These are phyloP conservation scores for Proales similis DNA, from an alignment of 1,140 invertebrate genomes.

Conservation along the genomic window DNA sequence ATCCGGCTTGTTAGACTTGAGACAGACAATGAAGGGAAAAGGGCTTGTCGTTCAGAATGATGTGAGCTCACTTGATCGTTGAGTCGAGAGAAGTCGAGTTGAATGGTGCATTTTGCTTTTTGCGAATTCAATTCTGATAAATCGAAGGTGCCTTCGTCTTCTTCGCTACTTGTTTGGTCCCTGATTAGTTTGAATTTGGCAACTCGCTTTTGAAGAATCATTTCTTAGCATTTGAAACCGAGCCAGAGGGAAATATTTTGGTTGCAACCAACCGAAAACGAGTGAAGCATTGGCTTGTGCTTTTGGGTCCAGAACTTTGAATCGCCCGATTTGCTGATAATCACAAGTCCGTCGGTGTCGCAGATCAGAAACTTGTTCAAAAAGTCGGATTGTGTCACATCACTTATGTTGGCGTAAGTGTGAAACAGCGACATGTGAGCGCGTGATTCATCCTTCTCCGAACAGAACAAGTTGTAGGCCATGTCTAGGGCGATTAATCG, in stretches of 20 bases:
- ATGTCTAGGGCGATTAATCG: conserved; percentile 22
- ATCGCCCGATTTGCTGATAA: conserved; percentile 14
- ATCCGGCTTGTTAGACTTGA: conserved; percentile 5
- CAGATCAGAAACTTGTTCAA: conserved; percentile 35
- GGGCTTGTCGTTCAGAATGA: neutral
- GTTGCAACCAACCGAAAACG: conserved; percentile 10
- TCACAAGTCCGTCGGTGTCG: conserved; percentile 26
- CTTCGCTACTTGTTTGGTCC: neutral
- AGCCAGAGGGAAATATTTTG: neutral
- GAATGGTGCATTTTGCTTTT: neutral
- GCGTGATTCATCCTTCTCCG: conserved; percentile 30
- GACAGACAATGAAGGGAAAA: neutral
- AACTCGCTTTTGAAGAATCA: conserved; percentile 5
- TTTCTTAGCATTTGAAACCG: neutral
- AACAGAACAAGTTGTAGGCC: conserved; percentile 22
- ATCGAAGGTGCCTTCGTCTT: conserved; percentile 12
- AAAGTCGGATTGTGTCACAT: conserved; percentile 22
- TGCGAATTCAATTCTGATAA: neutral
- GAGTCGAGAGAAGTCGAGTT: neutral
- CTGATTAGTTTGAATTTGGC: conserved; percentile 13
- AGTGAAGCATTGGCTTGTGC: conserved; percentile 28
- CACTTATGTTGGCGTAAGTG: conserved; percentile 15
- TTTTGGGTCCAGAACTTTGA: conserved; percentile 32
- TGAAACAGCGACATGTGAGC: conserved; percentile 20
- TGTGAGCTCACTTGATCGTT: conserved; percentile 3